Evolutionary conservation across 2,113 vertebrate genomes (phyloP).

Genomic region (Corythornis madagascariensis): DNA sequence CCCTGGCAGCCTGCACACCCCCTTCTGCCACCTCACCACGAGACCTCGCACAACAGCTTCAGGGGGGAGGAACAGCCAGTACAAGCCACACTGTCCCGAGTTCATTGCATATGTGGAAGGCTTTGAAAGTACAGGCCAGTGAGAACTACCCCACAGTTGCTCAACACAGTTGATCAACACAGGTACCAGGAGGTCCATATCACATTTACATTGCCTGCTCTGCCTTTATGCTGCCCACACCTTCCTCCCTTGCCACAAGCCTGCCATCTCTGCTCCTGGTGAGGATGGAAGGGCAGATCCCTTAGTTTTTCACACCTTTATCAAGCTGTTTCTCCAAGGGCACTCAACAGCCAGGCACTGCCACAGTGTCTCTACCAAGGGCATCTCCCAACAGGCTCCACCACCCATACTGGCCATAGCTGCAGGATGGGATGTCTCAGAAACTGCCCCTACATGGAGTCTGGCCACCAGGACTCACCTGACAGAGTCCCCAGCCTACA

Average conservation of each 20-base stretch:
- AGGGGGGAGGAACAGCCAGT: neutral
- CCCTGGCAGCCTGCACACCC: neutral
- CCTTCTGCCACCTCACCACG: neutral
- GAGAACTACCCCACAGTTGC: neutral
- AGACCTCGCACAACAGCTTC: neutral
- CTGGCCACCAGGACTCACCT: neutral
- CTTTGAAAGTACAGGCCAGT: neutral
- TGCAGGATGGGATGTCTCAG: neutral
- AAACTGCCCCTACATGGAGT: neutral
- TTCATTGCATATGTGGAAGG: fast-evolving
- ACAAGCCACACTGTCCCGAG: neutral
- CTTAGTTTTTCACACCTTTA: neutral
- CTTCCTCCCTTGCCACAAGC: neutral
- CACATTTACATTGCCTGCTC: neutral
- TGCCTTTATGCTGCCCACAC: neutral
- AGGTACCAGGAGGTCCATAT: neutral
- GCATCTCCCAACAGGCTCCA: neutral
- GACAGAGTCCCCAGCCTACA: fast-evolving
- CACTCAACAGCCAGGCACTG: neutral
- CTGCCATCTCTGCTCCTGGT: neutral
- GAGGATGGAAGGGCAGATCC: neutral
- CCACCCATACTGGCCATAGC: neutral
- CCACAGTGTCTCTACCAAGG: neutral
- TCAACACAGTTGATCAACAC: neutral
- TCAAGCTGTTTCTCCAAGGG: neutral